phyloP scores from a whole-genome alignment of 2,113 vertebrate species.

The Platysternon megacephalum region DNA sequence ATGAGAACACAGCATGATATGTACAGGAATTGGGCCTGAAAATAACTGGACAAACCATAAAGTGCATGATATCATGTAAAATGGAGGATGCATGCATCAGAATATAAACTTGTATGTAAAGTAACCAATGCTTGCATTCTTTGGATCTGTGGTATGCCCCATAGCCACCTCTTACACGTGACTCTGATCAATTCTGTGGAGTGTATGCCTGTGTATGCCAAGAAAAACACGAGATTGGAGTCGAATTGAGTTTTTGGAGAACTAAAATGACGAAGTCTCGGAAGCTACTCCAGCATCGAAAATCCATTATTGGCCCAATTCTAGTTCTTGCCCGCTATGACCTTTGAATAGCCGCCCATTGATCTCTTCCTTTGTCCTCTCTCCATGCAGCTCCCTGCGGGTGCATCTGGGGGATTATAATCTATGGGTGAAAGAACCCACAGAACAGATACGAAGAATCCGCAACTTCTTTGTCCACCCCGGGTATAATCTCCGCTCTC shows the following conservation, averaged over 20 bases:
- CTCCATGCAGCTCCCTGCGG: conserved; percentile 36
- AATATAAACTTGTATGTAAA: not conserved
- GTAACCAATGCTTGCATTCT: not conserved
- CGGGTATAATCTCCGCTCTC: conserved; percentile 41
- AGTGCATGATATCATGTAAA: not conserved
- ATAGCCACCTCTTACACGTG: not conserved
- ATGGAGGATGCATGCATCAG: not conserved
- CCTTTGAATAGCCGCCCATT: not conserved
- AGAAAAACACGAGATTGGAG: not conserved
- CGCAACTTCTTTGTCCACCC: conserved; percentile 51
- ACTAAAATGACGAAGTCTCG: not conserved
- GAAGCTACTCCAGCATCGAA: not conserved
- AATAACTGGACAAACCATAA: not conserved
- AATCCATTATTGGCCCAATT: not conserved
- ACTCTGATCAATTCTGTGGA: not conserved
- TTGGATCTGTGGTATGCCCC: not conserved
- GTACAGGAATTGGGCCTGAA: not conserved
- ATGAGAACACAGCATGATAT: not conserved
- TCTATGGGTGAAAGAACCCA: not conserved
- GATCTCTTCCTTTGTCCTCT: not conserved
- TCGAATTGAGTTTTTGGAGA: not conserved
- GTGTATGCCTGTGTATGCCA: not conserved
- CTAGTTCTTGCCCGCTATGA: not conserved
- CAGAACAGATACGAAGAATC: conserved; percentile 16
- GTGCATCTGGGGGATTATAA: conserved; percentile 41